Evolutionary conservation across 1,140 invertebrate genomes (phyloP).

Genomic region (Hycleus phaleratus): DNA sequence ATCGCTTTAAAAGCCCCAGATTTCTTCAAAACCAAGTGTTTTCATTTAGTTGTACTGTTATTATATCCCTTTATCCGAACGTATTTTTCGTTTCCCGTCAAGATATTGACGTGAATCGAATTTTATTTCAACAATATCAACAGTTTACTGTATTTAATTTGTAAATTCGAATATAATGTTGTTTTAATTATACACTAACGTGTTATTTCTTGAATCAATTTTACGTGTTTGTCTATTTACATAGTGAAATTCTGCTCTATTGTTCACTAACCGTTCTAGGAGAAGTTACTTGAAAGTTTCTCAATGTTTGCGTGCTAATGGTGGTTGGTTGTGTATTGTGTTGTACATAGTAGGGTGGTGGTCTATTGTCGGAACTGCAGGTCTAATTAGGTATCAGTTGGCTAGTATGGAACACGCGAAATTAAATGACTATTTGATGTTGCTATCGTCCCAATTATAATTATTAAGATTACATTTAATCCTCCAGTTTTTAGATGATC

Average conservation of each 20-base stretch:
- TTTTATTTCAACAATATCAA: too few relatives aligned
- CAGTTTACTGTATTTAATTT: too few relatives aligned
- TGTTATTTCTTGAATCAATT: conserved; percentile 2
- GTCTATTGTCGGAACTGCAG: conserved; percentile 15
- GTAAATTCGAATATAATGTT: too few relatives aligned
- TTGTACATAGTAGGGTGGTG: neutral
- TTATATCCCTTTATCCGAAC: too few relatives aligned
- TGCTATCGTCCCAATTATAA: neutral
- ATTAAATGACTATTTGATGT: conserved; percentile 7
- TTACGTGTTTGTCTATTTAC: conserved; percentile 7
- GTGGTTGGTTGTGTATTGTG: neutral
- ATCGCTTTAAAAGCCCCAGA: too few relatives aligned
- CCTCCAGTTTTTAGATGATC: too few relatives aligned
- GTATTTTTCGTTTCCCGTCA: too few relatives aligned
- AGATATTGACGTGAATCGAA: too few relatives aligned
- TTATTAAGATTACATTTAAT: too few relatives aligned
- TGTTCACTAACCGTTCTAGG: neutral
- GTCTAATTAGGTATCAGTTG: conserved; percentile 15
- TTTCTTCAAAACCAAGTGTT: too few relatives aligned
- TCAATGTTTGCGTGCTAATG: conserved; percentile 9
- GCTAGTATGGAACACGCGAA: conserved; percentile 10
- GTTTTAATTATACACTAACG: too few relatives aligned
- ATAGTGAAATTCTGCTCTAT: neutral
- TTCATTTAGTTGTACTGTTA: too few relatives aligned
- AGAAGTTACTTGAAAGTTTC: conserved; percentile 7